Percentiles rank a stretch among this genome's conserved stretches.
These are phyloP conservation scores for Hecatera dysodea DNA, from an alignment of 2,888 invertebrate species.

Conservation along the genomic window DNA sequence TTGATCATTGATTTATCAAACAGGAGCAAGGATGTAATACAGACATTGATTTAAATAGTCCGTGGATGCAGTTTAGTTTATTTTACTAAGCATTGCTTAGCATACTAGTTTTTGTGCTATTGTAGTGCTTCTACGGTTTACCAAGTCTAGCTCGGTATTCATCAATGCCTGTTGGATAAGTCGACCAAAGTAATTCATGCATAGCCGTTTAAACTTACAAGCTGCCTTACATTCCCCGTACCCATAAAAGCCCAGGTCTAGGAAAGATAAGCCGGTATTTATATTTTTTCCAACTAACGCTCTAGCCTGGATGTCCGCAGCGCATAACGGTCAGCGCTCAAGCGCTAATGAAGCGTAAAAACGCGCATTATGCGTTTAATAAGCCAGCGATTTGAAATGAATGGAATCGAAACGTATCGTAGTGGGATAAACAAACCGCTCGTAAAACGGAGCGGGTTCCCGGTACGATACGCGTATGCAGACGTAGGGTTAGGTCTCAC, in stretches of 20 bases:
- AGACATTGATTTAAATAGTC: not conserved
- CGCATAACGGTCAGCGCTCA: constrained; percentile 37
- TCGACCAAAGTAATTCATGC: constrained; percentile 18
- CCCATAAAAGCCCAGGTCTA: constrained; percentile 43
- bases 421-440: constrained; percentile 71
- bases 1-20: constrained; percentile 54
- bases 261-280: constrained; percentile 33
- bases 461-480: constrained; percentile 60
- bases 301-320: constrained; percentile 22
- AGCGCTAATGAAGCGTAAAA: constrained; percentile 61
- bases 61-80: not conserved
- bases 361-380: constrained; percentile 62
- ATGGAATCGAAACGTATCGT: constrained; percentile 66
- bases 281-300: constrained; percentile 29
- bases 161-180: constrained; percentile 20
- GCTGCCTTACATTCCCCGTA: constrained; percentile 32
- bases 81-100: not conserved
- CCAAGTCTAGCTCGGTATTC: constrained; percentile 14
- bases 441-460: constrained; percentile 67
- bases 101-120: not conserved
- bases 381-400: constrained; percentile 66
- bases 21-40: not conserved
- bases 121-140: not conserved
- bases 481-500: constrained; percentile 34
- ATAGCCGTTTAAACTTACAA: not conserved